phyloP scores from a whole-genome alignment of 1,140 invertebrate species.

The Apolygus lucorum region DNA sequence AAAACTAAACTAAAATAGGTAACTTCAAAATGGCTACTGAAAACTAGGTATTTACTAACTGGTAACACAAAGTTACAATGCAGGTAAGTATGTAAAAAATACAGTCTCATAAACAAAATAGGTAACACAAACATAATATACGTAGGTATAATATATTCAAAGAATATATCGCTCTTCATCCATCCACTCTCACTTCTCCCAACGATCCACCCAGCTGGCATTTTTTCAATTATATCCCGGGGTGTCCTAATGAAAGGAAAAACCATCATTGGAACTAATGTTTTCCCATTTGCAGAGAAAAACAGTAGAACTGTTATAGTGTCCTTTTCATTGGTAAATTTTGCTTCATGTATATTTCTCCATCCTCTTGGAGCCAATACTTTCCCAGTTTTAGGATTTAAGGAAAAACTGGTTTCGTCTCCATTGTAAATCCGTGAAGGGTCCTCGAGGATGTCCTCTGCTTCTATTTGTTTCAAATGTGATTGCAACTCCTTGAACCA shows the following conservation, averaged over 20 bases:
- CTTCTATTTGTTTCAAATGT: not conserved
- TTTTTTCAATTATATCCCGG: conserved; percentile 31
- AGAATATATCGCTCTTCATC: conserved; percentile 39
- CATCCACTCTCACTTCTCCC: conserved; percentile 37
- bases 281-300: conserved; percentile 34
- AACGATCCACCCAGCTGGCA: conserved; percentile 36
- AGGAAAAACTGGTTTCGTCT: not conserved
- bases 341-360: conserved; percentile 37
- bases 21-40: no score
- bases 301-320: conserved; percentile 36
- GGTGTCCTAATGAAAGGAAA: conserved; percentile 38
- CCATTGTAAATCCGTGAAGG: not conserved
- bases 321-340: conserved; percentile 37
- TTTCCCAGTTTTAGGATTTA: not conserved
- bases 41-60: no score
- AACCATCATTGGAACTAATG: conserved; percentile 37
- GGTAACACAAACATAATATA: no score
- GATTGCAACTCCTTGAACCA: conserved; percentile 29
- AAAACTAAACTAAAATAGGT: no score
- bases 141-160: conserved; percentile 39
- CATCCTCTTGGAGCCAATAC: conserved; percentile 36
- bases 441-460: not conserved
- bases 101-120: no score
- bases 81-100: no score
- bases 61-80: no score